phyloP scores from a whole-genome alignment of 2,888 invertebrate genomes.

The Cyrtodaria siliqua region DNA sequence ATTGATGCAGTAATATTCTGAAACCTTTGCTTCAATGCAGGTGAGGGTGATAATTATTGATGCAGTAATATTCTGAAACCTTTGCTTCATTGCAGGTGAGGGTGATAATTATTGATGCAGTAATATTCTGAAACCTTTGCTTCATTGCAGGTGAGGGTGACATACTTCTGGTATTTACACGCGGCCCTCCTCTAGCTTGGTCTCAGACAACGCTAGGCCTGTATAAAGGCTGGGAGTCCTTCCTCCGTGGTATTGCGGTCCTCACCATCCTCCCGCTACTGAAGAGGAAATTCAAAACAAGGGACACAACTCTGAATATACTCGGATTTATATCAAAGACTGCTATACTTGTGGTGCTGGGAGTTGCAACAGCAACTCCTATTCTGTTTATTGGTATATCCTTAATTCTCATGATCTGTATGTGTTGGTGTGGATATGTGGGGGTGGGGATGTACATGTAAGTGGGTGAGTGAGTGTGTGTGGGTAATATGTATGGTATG shows the following conservation, averaged over 20 bases:
- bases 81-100: no score
- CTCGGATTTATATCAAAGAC: constrained; percentile 85
- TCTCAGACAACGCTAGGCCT: constrained; percentile 90
- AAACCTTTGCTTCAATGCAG: no score
- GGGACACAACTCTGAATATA: constrained; percentile 83
- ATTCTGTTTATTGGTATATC: constrained; percentile 85
- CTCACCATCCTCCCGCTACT: constrained; percentile 82
- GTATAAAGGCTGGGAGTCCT: constrained; percentile 87
- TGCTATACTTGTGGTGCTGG: constrained; percentile 82
- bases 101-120: no score
- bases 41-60: no score
- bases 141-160: constrained; percentile 92
- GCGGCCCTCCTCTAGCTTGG: constrained; percentile 91
- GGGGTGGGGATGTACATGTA: no score
- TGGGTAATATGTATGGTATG: no score
- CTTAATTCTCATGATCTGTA: no score
- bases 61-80: no score
- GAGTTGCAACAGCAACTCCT: constrained; percentile 79
- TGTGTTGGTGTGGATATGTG: no score
- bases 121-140: no score
- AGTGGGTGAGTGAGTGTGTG: no score
- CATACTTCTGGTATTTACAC: constrained; percentile 92
- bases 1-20: no score
- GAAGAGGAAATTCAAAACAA: constrained; percentile 62
- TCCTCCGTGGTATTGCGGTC: constrained; percentile 87